Evolutionary conservation across 2,888 invertebrate species (phyloP).

Genomic region (Neoaliturus tenellus): DNA sequence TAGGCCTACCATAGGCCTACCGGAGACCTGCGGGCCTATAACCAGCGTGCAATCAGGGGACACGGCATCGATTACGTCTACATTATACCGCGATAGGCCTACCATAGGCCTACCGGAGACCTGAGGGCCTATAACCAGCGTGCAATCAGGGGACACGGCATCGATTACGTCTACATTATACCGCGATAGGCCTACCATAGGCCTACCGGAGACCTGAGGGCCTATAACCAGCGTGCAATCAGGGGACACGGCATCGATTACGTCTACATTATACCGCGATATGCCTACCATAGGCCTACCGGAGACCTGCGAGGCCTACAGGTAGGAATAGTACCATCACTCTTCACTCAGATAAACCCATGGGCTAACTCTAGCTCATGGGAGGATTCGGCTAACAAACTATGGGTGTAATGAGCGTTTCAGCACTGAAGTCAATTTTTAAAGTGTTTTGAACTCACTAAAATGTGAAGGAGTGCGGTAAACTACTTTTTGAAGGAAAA

Average conservation of each 20-base stretch:
- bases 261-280: conserved; percentile 40
- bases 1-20: not conserved
- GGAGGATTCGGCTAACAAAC: no score
- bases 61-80: conserved; percentile 41
- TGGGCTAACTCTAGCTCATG: no score
- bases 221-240: conserved; percentile 37
- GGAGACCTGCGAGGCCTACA: no score
- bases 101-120: not conserved
- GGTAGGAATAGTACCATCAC: no score
- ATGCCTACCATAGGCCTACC: no score
- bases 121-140: conserved; percentile 35
- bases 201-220: conserved; percentile 7
- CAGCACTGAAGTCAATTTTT: no score
- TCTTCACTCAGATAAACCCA: no score
- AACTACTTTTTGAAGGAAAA: no score
- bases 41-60: conserved; percentile 27
- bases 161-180: conserved; percentile 49
- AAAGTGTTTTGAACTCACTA: no score
- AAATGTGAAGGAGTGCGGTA: no score
- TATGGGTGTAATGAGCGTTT: no score
- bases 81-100: not conserved
- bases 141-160: conserved; percentile 24
- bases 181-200: not conserved
- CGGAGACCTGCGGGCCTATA: conserved; percentile 43
- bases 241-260: conserved; percentile 33